These are phyloP conservation scores for Vultur gryphus DNA, from an alignment of 2,797 vertebrate species.

Conservation along the genomic window DNA sequence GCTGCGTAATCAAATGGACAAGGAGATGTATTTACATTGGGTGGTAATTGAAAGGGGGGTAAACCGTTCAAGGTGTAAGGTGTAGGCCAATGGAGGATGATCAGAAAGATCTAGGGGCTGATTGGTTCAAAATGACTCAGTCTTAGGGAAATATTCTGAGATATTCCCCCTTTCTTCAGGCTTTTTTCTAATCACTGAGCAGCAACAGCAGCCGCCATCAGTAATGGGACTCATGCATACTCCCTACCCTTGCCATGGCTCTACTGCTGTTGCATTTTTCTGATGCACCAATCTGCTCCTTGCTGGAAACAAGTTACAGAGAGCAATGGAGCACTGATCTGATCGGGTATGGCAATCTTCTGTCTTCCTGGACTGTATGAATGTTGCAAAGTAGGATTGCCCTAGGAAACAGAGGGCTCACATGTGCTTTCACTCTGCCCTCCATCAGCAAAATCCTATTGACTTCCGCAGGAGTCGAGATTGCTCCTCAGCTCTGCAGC, in stretches of 20 bases:
- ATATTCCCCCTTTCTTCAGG: neutral
- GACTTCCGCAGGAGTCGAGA: neutral
- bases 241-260: neutral
- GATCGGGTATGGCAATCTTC: neutral
- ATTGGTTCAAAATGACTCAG: neutral
- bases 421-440: neutral
- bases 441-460: neutral
- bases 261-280: neutral
- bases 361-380: neutral
- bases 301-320: neutral
- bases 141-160: neutral
- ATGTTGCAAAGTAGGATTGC: neutral
- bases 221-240: neutral
- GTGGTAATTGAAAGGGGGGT: neutral
- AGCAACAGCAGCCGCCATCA: neutral
- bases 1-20: fast-evolving
- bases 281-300: neutral
- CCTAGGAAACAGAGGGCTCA: neutral
- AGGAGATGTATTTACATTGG: neutral
- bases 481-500: neutral
- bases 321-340: neutral
- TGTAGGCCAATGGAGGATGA: too few species aligned
- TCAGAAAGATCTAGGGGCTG: neutral
- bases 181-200: neutral
- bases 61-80: neutral